Conservation (phyloP, 1,140 invertebrate species). For the Drosophila parabipectinata region DNA sequence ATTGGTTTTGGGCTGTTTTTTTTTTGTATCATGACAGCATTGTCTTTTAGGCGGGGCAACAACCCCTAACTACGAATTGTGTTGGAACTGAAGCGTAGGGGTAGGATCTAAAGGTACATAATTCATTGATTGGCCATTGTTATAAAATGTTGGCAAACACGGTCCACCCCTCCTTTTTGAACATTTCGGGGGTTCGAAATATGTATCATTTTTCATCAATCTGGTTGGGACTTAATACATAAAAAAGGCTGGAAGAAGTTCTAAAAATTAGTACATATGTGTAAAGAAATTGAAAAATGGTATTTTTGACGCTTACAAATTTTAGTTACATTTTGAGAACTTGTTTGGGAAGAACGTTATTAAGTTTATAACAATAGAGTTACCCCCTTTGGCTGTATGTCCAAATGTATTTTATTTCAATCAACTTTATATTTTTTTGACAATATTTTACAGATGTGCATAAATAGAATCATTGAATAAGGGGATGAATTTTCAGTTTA, state of each 20-base stretch:
- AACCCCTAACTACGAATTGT: slow-evolving; percentile 7
- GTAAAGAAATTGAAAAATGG: too few relatives aligned
- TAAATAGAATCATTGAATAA: too few relatives aligned
- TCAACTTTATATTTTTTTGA: too few relatives aligned
- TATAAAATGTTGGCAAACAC: slow-evolving; percentile 7
- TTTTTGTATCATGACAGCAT: background rate
- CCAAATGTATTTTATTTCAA: too few relatives aligned
- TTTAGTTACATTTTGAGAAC: too few relatives aligned
- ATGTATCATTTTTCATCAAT: slow-evolving; percentile 19
- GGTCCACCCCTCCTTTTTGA: slow-evolving; percentile 16
- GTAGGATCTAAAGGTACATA: slow-evolving; percentile 58
- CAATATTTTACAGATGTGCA: too few relatives aligned
- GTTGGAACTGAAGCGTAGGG: slow-evolving; percentile 12
- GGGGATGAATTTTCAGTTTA: too few relatives aligned
- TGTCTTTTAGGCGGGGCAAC: slow-evolving; percentile 4
- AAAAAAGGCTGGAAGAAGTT: slow-evolving; percentile 9
- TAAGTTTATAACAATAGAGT: too few relatives aligned
- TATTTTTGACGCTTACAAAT: too few relatives aligned
- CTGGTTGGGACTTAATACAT: background rate
- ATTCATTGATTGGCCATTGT: slow-evolving; percentile 67
- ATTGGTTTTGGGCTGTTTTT: slow-evolving; percentile 31
- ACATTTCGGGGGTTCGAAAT: slow-evolving; percentile 24
- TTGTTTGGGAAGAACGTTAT: too few relatives aligned
- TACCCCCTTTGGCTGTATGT: too few relatives aligned
- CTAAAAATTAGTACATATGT: too few relatives aligned